phyloP scores from a whole-genome alignment of 1,140 invertebrate species.

The Babylonia areolata region DNA sequence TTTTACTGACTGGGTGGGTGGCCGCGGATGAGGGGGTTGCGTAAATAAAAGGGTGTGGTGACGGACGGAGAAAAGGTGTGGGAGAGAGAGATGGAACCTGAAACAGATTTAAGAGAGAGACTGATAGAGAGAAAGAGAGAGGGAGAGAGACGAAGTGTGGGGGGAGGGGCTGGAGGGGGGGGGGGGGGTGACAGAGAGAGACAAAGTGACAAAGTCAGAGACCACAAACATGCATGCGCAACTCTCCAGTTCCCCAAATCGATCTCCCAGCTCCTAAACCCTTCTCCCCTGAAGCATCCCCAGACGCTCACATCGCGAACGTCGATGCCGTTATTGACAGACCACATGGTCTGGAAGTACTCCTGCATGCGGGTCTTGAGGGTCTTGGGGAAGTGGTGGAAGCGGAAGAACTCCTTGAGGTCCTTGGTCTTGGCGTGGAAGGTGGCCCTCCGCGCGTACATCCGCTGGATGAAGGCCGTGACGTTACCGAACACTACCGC shows the following conservation, averaged over 20 bases:
- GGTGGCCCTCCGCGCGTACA: conserved; percentile 73
- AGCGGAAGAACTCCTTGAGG: conserved; percentile 75
- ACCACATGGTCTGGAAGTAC: conserved; percentile 75
- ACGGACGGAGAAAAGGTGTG: no score
- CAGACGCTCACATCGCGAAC: conserved; percentile 71
- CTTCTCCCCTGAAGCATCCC: no score
- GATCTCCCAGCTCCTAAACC: no score
- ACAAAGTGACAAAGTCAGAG: background rate
- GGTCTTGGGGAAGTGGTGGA: conserved; percentile 72
- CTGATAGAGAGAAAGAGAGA: conserved; percentile 6
- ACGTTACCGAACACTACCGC: conserved; percentile 76
- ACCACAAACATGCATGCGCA: no score
- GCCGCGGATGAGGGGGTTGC: no score
- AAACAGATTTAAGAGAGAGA: conserved; percentile 24
- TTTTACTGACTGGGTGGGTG: no score
- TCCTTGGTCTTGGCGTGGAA: conserved; percentile 75
- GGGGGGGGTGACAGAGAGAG: conserved; percentile 15
- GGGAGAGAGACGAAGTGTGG: background rate
- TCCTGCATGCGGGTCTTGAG: conserved; percentile 74
- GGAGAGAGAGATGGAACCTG: no score
- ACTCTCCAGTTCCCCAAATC: background rate
- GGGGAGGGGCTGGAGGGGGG: no score
- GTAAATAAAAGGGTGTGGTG: no score
- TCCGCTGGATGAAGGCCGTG: conserved; percentile 75
- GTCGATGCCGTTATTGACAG: conserved; percentile 74